Percentiles rank a stretch among this genome's conserved stretches.
phyloP scores from a whole-genome alignment of 2,113 vertebrate species.

The Cichladusa arquata region DNA sequence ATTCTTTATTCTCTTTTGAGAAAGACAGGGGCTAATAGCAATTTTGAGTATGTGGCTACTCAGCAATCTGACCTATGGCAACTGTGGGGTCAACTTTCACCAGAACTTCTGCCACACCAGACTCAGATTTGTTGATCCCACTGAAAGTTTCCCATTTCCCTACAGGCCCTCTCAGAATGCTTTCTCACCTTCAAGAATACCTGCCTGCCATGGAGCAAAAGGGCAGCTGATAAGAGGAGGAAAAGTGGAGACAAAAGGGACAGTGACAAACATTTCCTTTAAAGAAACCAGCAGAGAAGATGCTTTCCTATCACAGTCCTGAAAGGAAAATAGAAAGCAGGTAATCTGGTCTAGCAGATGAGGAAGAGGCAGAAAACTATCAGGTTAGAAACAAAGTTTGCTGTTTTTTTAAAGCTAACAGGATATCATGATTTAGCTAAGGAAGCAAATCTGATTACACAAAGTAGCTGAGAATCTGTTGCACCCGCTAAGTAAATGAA shows the following conservation, averaged over 20 bases:
- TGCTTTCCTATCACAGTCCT: not conserved
- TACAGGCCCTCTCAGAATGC: not conserved
- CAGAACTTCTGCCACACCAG: not conserved
- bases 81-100: not conserved
- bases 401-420: not conserved
- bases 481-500: not conserved
- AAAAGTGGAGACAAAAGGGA: not conserved
- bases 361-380: not conserved
- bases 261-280: not conserved
- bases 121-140: not conserved
- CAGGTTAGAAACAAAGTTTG: not conserved
- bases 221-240: not conserved
- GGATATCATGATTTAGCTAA: constrained; percentile 13
- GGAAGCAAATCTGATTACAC: constrained; percentile 30
- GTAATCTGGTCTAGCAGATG: not conserved
- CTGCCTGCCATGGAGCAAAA: not conserved
- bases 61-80: not conserved
- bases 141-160: not conserved
- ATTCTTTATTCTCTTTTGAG: not conserved
- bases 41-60: not conserved
- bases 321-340: not conserved
- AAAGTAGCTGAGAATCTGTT: constrained; percentile 13
- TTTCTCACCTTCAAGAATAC: not conserved
- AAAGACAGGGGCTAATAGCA: not conserved
- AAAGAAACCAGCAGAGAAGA: not conserved